phyloP scores from a whole-genome alignment of 2,888 invertebrate genomes.

The Noctuana brunneofusca region DNA sequence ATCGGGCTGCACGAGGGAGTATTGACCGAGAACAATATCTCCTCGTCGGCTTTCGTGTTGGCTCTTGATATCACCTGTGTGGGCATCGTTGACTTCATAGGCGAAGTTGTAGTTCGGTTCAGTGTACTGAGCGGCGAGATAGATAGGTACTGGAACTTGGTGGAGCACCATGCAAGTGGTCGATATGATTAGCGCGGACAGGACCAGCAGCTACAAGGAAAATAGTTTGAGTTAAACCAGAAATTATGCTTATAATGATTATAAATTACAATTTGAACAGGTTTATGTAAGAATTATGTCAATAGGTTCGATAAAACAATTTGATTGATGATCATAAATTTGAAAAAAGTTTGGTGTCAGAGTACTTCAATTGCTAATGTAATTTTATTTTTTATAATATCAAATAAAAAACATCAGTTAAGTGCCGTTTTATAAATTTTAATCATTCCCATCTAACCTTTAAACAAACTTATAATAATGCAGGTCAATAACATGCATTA shows the following conservation, averaged over 20 bases:
- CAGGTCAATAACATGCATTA: not conserved
- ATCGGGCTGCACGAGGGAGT: slow-evolving; percentile 80
- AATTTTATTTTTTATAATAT: too few relatives aligned
- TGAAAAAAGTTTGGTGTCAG: too few relatives aligned
- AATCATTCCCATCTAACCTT: slow-evolving; percentile 1
- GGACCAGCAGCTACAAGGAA: slow-evolving; percentile 40
- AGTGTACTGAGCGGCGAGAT: slow-evolving; percentile 41
- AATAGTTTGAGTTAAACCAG: not conserved
- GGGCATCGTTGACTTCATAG: slow-evolving; percentile 79
- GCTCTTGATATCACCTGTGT: slow-evolving; percentile 80
- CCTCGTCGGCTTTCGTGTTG: slow-evolving; percentile 79
- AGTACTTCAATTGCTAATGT: too few relatives aligned
- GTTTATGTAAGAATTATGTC: too few relatives aligned
- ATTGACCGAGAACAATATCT: slow-evolving; percentile 79
- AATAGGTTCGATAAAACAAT: too few relatives aligned
- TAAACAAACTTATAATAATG: not conserved
- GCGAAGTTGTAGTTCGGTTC: slow-evolving; percentile 72
- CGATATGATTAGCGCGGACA: slow-evolving; percentile 55
- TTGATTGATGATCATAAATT: too few relatives aligned
- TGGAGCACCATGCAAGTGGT: slow-evolving; percentile 64
- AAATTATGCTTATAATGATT: not conserved
- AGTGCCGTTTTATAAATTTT: not conserved
- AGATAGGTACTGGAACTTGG: slow-evolving; percentile 48
- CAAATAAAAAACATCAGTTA: not conserved
- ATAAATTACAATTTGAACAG: too few relatives aligned